Conservation (phyloP, 2,113 vertebrate genomes). For the Paracanthobrama guichenoti region DNA sequence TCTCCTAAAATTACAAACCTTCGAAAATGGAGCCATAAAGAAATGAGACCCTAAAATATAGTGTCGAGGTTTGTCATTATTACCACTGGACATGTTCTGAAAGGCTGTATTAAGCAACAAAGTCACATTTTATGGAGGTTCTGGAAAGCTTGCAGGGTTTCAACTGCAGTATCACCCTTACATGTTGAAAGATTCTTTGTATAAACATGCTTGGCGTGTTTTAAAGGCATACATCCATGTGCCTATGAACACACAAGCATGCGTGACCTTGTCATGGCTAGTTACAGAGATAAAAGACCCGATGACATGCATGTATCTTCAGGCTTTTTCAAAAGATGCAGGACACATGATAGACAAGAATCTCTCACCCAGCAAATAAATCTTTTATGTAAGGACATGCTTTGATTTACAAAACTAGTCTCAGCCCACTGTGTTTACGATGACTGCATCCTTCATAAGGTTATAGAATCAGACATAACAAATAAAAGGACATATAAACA, state of each 20-base stretch:
- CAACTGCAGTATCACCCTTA: neutral
- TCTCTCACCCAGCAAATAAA: neutral
- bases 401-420: slow-evolving; percentile 22
- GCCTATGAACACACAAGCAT: neutral
- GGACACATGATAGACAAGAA: neutral
- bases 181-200: slow-evolving; percentile 1
- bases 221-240: neutral
- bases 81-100: neutral
- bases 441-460: neutral
- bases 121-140: neutral
- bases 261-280: neutral
- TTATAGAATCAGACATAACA: slow-evolving; percentile 10
- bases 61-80: slow-evolving; percentile 7
- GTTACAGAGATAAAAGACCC: neutral
- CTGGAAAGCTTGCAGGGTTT: neutral
- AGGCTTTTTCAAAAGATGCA: neutral
- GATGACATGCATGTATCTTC: slow-evolving; percentile 28
- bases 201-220: slow-evolving; percentile 9
- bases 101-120: slow-evolving; percentile 22
- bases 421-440: neutral
- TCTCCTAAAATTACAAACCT: slow-evolving; percentile 29
- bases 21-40: neutral
- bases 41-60: slow-evolving; percentile 8
- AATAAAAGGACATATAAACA: slow-evolving; percentile 19
- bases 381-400: neutral